A percentile compares a stretch with the other conserved stretches of the same genome.
These are phyloP conservation scores for Podarcis raffonei DNA, from an alignment of 2,113 vertebrate species.

Conservation along the genomic window DNA sequence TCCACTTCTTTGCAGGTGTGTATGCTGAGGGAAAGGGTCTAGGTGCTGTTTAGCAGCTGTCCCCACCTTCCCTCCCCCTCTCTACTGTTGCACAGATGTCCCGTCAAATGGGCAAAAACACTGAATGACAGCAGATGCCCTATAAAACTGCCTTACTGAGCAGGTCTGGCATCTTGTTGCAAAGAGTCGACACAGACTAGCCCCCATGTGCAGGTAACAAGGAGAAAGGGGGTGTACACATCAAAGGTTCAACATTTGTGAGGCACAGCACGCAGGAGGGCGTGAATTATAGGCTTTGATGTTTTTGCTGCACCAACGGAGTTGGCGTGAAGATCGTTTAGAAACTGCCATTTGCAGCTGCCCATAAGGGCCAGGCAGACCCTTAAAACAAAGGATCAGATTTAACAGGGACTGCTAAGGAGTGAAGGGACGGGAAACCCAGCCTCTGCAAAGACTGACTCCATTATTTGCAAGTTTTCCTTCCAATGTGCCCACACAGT, in stretches of 20 bases:
- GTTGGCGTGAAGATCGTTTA: conserved; percentile 68
- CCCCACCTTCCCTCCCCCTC: conserved; percentile 41
- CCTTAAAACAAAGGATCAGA: conserved; percentile 66
- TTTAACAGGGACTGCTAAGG: conserved; percentile 61
- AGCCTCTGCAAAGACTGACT: conserved; percentile 17
- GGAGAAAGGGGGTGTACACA: conserved; percentile 50
- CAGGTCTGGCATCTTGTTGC: conserved; percentile 67
- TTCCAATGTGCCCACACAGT: not conserved
- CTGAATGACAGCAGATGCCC: conserved; percentile 71
- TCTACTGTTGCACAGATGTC: conserved; percentile 54
- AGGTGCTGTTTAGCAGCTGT: conserved; percentile 66
- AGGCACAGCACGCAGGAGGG: conserved; percentile 66
- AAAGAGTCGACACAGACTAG: conserved; percentile 49
- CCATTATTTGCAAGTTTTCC: rapidly evolving
- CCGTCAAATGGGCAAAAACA: conserved; percentile 61
- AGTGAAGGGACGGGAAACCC: conserved; percentile 22
- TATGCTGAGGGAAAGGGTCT: conserved; percentile 41
- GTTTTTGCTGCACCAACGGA: conserved; percentile 60
- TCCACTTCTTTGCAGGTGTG: conserved; percentile 70
- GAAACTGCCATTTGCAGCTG: conserved; percentile 67
- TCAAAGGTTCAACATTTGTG: conserved; percentile 64
- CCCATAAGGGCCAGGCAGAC: conserved; percentile 67
- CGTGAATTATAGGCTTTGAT: conserved; percentile 75
- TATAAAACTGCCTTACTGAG: conserved; percentile 68
- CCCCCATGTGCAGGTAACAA: conserved; percentile 53